Base-by-base conservation (phyloP, 2,797 vertebrate genomes). In the Oreonectes daqikongensis region DNA sequence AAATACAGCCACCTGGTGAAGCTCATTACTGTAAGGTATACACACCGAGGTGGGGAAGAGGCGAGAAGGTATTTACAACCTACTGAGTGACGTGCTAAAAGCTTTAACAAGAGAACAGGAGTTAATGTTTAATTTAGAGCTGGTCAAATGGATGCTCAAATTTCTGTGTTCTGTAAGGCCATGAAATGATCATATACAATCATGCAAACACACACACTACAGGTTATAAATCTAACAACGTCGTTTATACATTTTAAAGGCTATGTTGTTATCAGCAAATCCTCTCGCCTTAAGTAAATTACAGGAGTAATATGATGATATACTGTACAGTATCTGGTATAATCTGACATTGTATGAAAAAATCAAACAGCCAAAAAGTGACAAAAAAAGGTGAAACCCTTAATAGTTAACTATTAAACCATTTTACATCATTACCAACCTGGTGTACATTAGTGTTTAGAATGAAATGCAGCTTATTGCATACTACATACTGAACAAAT, bases 81-180 rank as follows among this genome's bases (percentile, higher is more conserved):
- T 77, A 84, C 64, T 81, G 82, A 83, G 77, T 52, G 48, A 60
- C 78, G 83, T 79, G 52, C 69, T 87, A 83, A 86, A 86, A 85
- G 69, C 66, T 77, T 53, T 79, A 72, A 50, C 68, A 72, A 44
- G 67, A 72, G 77, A 72, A 78, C 82, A 75, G 0, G 69, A 79
- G 87, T 91, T 90, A 90, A 91, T 90, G 81, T 90, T 88, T 86
- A 79, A 88, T 84, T 66, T 30, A 42, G 78, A 81, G 79, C 67
- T 73, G 60, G 46, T 67, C 72, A 20, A 76, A 59, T 44, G 65
- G 26, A 61, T 81, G 82, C 77, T 68, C 15, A 74, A 82, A 82
- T 48, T 82, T 77, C 48, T 42, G 24, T 57, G 28, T 57, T 66
- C 72, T 79, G 32, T 35, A 50, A 22, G 64, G 57, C n/a, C 2